Conservation (phyloP, 1,140 invertebrate species). For the Nixonia krombeini region DNA sequence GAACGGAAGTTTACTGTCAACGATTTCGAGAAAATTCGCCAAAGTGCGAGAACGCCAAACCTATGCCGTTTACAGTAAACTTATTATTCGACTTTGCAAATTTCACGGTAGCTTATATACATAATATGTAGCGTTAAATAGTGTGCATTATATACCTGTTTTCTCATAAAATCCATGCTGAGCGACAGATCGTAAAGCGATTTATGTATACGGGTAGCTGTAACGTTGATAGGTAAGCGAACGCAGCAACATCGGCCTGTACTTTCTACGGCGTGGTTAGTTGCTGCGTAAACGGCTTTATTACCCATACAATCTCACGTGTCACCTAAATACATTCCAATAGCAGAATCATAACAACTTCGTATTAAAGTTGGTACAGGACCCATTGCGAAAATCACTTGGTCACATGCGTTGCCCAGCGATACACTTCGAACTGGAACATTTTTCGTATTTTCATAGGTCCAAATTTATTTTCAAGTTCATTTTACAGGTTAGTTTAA, state of each 20-base stretch:
- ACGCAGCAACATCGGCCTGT: slow-evolving; percentile 45
- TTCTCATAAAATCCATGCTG: slow-evolving; percentile 68
- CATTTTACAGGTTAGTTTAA: too few relatives aligned
- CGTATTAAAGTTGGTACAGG: slow-evolving; percentile 1
- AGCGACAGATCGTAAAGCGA: slow-evolving; percentile 71
- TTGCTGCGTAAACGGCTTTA: slow-evolving; percentile 69
- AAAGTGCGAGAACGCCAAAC: too few relatives aligned
- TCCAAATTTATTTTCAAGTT: too few relatives aligned
- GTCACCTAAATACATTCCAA: slow-evolving; percentile 65
- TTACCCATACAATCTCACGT: slow-evolving; percentile 59
- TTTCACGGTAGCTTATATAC: slow-evolving; percentile 21
- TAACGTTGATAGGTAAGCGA: slow-evolving; percentile 65
- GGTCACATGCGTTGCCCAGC: too few relatives aligned
- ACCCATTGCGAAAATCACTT: slow-evolving; percentile 5
- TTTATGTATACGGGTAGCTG: slow-evolving; percentile 67
- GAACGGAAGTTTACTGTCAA: too few relatives aligned
- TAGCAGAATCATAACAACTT: slow-evolving; percentile 64
- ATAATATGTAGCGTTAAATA: slow-evolving; percentile 31
- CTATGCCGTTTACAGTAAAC: too few relatives aligned
- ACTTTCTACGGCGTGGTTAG: slow-evolving; percentile 57
- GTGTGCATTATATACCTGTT: slow-evolving; percentile 52
- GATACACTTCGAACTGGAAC: too few relatives aligned
- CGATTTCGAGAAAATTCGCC: too few relatives aligned
- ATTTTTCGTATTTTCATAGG: too few relatives aligned
- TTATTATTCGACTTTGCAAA: slow-evolving; percentile 15